Conservation (phyloP, 2,797 vertebrate species). For the Rhynchonycteris naso region DNA sequence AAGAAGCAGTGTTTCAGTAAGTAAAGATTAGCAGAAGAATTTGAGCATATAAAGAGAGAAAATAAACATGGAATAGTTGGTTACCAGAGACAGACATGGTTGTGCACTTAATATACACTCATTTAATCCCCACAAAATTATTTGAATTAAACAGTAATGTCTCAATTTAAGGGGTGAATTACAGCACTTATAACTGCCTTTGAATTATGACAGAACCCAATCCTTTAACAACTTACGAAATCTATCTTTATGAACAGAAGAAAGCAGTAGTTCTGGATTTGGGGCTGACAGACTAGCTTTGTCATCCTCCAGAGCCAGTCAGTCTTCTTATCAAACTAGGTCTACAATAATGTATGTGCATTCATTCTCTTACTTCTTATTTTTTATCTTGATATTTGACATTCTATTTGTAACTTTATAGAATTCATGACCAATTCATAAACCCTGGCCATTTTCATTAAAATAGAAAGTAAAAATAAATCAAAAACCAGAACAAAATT, state of each 20-base stretch:
- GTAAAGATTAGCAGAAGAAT: neutral
- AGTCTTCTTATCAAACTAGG: neutral
- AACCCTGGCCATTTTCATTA: neutral
- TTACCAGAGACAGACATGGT: neutral
- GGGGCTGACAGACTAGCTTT: neutral
- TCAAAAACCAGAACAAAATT: neutral
- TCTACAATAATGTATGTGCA: neutral
- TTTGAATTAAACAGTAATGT: neutral
- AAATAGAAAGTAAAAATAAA: neutral
- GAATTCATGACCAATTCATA: neutral
- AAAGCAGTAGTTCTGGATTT: neutral
- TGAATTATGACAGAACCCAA: neutral
- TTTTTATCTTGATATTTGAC: neutral
- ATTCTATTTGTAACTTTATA: neutral
- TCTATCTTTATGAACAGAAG: neutral
- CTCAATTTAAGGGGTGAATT: neutral
- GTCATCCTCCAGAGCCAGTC: neutral
- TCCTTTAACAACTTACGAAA: neutral
- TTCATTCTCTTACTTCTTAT: neutral
- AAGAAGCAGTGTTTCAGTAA: neutral
- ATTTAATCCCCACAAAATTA: neutral
- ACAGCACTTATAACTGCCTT: neutral
- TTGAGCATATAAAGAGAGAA: neutral
- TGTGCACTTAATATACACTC: neutral
- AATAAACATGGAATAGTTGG: neutral